phyloP scores from a whole-genome alignment of 2,888 invertebrate genomes.

The Meloe dianella region DNA sequence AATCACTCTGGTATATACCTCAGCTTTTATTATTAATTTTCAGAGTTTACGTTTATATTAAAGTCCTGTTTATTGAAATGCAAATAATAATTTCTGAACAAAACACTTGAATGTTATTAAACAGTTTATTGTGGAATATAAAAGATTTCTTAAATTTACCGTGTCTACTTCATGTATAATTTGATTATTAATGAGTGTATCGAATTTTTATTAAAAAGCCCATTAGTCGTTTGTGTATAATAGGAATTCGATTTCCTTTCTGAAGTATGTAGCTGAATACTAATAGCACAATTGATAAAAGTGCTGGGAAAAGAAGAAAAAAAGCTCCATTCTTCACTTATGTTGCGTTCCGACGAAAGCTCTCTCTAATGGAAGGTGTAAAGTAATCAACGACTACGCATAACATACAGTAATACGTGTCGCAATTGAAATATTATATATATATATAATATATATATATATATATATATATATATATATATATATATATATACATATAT shows the following conservation, averaged over 20 bases:
- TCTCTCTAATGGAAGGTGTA: conserved; percentile 1
- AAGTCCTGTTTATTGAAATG: conserved; percentile 23
- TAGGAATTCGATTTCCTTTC: background rate
- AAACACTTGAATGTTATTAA: background rate
- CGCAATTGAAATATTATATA: background rate
- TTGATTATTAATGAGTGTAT: background rate
- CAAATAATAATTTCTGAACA: background rate
- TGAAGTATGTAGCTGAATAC: background rate
- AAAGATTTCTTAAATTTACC: background rate
- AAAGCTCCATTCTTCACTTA: background rate
- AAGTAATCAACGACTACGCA: conserved; percentile 4
- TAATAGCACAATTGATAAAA: background rate
- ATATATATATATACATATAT: background rate
- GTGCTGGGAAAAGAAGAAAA: background rate
- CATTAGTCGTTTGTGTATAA: background rate
- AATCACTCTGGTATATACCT: conserved; percentile 40
- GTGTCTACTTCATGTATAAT: background rate
- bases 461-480: background rate
- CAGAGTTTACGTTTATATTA: conserved; percentile 25
- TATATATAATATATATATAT: background rate
- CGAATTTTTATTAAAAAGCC: too few species aligned
- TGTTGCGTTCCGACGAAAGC: background rate
- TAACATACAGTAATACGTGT: background rate
- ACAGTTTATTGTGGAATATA: background rate
- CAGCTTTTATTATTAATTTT: conserved; percentile 33